A percentile compares a stretch with the other conserved stretches of the same genome.
These are phyloP conservation scores for Panthera leo DNA, from an alignment of 2,113 vertebrate genomes.

Conservation along the genomic window DNA sequence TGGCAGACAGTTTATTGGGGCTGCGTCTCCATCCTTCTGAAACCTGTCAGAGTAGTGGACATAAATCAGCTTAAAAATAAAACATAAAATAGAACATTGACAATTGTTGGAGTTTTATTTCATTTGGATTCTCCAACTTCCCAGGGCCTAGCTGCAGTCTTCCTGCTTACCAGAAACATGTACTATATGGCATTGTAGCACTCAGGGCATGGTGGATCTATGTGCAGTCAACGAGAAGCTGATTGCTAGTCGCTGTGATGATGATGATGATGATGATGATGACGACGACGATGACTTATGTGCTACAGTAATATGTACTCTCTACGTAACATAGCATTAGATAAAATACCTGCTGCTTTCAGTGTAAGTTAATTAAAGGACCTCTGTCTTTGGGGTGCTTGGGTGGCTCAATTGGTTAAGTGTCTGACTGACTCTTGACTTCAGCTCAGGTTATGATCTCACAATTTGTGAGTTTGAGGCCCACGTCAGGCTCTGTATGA, in stretches of 20 bases:
- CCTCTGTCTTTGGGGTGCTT: background rate
- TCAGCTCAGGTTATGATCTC: no score
- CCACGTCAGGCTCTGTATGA: no score
- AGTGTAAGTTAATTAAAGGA: slow-evolving; percentile 62
- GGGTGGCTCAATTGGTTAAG: no score
- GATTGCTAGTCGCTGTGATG: background rate
- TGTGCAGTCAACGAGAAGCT: background rate
- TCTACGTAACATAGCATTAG: background rate
- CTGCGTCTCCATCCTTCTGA: slow-evolving; percentile 31
- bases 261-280: background rate
- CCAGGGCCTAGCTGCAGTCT: background rate
- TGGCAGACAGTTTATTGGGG: slow-evolving; percentile 41
- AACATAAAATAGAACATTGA: slow-evolving; percentile 44
- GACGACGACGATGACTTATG: background rate
- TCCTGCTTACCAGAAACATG: background rate
- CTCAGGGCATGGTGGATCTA: background rate
- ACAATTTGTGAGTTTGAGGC: no score
- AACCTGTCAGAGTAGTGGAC: slow-evolving; percentile 49
- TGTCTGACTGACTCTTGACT: no score
- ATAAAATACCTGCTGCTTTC: slow-evolving; percentile 36
- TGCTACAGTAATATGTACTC: background rate
- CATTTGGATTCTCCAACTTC: slow-evolving; percentile 38
- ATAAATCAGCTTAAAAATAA: slow-evolving; percentile 68
- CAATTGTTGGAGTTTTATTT: slow-evolving; percentile 51
- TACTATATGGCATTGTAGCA: no score